Conservation (phyloP, 2,888 invertebrate species). For the Folsomia manolachei region DNA sequence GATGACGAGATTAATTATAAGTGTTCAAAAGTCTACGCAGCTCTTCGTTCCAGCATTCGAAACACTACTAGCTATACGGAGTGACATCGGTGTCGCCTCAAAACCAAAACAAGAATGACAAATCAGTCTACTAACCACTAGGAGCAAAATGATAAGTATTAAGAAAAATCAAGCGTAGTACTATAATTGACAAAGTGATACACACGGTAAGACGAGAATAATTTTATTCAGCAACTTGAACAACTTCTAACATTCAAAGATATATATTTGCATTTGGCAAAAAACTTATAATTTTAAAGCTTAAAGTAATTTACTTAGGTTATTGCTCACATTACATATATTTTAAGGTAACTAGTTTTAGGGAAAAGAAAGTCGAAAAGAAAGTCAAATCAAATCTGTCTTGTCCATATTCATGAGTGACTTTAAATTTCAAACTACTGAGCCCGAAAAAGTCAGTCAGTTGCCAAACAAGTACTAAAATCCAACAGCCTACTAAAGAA, state of each 20-base stretch:
- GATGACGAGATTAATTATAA: too few relatives aligned
- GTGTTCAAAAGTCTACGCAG: too few relatives aligned
- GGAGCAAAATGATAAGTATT: background rate
- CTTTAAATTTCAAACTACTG: background rate
- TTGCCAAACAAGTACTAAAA: background rate
- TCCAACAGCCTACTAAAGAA: background rate
- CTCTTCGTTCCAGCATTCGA: background rate
- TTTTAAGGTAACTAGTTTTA: background rate
- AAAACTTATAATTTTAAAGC: background rate
- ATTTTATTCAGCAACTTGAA: slow-evolving; percentile 4
- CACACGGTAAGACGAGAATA: slow-evolving; percentile 7
- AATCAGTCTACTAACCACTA: background rate
- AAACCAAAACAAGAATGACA: background rate
- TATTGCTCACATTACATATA: background rate
- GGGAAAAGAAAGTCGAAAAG: background rate
- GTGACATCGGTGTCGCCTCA: background rate
- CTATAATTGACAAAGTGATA: background rate
- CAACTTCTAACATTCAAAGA: background rate
- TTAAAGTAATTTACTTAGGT: background rate
- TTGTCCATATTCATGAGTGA: background rate
- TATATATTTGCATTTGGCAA: background rate
- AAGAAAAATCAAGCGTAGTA: background rate
- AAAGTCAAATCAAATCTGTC: background rate
- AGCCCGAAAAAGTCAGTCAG: background rate
- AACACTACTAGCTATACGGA: background rate